Conservation (phyloP, 2,113 vertebrate genomes). For the Cnemophilus loriae region DNA sequence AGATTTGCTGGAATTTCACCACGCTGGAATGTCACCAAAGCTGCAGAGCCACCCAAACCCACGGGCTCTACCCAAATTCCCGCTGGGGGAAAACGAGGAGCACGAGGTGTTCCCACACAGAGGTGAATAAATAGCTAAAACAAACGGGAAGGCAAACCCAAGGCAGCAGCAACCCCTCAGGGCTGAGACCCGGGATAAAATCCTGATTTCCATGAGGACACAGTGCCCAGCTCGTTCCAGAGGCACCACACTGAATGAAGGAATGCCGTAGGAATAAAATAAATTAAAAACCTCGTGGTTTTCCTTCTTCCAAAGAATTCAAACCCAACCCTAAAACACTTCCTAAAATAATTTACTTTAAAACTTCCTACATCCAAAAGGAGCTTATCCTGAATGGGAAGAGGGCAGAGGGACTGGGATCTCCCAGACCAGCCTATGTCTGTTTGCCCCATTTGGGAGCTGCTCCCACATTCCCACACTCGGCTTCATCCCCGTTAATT, state of each 20-base stretch:
- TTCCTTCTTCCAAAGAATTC: not conserved
- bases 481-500: not conserved
- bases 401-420: not conserved
- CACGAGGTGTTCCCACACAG: not conserved
- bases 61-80: not conserved
- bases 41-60: not conserved
- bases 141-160: not conserved
- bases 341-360: not conserved
- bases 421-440: not conserved
- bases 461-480: not conserved
- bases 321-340: not conserved
- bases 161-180: not conserved
- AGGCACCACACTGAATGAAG: not conserved
- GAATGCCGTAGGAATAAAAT: not conserved
- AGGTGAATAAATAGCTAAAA: conserved; percentile 60
- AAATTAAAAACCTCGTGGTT: not conserved
- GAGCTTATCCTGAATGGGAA: not conserved
- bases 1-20: not conserved
- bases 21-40: not conserved
- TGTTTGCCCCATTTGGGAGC: not conserved
- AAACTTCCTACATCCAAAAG: conserved; percentile 21
- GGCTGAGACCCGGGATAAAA: not conserved
- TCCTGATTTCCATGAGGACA: not conserved
- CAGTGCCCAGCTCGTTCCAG: not conserved
- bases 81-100: not conserved